Conservation (phyloP, 2,888 invertebrate genomes). For the Ophion ellenae region DNA sequence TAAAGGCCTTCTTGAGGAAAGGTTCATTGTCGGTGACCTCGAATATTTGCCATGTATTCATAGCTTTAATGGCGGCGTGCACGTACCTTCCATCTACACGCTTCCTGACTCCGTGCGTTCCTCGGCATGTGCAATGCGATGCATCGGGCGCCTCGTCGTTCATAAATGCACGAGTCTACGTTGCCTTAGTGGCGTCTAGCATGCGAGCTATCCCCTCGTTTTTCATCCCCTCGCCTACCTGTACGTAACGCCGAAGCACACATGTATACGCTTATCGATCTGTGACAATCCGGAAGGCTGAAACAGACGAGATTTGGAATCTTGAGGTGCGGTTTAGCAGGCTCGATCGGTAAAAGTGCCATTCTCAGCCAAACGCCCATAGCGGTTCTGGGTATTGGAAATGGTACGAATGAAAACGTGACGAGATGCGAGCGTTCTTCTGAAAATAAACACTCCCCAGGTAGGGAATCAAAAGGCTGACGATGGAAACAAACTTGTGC, state of each 20-base stretch:
- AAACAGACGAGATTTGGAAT: not conserved
- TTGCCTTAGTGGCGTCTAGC: conserved; percentile 78
- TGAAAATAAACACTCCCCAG: no score
- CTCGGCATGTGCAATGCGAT: conserved; percentile 20
- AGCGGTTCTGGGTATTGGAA: no score
- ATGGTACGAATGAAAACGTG: no score
- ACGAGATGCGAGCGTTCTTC: no score
- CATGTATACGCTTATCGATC: conserved; percentile 29
- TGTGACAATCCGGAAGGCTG: not conserved
- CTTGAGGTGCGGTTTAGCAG: no score
- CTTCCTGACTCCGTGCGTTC: conserved; percentile 1
- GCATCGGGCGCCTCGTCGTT: conserved; percentile 70
- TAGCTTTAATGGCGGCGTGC: conserved; percentile 46
- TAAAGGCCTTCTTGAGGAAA: conserved; percentile 68
- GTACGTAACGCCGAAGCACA: not conserved
- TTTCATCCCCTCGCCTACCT: not conserved
- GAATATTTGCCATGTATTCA: conserved; percentile 37
- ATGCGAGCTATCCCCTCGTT: conserved; percentile 72
- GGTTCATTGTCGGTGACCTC: conserved; percentile 79
- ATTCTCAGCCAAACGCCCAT: no score
- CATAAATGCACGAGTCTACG: conserved; percentile 78
- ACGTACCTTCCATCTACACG: conserved; percentile 21
- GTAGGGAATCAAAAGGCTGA: no score
- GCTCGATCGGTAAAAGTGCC: no score
- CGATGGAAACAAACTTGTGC: no score